phyloP scores from a whole-genome alignment of 2,888 invertebrate genomes.

The Agriopis marginaria region DNA sequence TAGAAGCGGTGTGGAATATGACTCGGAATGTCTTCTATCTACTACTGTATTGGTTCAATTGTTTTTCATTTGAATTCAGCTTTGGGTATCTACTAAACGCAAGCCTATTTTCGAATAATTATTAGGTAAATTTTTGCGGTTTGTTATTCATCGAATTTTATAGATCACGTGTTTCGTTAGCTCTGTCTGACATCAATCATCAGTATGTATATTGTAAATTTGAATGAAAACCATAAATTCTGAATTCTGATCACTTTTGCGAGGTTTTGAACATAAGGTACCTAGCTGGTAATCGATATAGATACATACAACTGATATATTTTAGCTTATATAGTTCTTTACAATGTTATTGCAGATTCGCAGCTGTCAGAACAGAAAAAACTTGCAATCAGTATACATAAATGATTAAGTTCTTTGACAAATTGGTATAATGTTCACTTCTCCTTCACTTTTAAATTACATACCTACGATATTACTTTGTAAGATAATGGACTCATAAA shows the following conservation, averaged over 20 bases:
- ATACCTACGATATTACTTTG: slow-evolving; percentile 12
- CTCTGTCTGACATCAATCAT: too few relatives aligned
- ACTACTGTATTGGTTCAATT: background rate
- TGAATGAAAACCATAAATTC: too few relatives aligned
- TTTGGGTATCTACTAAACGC: background rate
- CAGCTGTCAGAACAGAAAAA: background rate
- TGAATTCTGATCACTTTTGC: too few relatives aligned
- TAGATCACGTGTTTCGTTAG: too few relatives aligned
- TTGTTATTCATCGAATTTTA: too few relatives aligned
- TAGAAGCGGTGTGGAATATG: background rate
- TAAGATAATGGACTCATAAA: slow-evolving; percentile 26
- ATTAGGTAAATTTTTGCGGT: too few relatives aligned
- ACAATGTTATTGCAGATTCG: background rate
- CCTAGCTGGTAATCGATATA: too few relatives aligned
- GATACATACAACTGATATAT: background rate
- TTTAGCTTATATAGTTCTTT: background rate
- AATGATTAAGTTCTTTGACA: background rate
- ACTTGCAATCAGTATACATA: too few relatives aligned
- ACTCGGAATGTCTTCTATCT: background rate
- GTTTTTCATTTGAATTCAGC: background rate
- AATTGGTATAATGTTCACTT: background rate
- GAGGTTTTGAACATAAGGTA: too few relatives aligned
- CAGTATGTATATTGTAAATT: too few relatives aligned
- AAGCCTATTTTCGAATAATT: too few relatives aligned
- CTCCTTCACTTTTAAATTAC: background rate